phyloP scores from a whole-genome alignment of 2,888 invertebrate species.

The Cephus rjabovi region DNA sequence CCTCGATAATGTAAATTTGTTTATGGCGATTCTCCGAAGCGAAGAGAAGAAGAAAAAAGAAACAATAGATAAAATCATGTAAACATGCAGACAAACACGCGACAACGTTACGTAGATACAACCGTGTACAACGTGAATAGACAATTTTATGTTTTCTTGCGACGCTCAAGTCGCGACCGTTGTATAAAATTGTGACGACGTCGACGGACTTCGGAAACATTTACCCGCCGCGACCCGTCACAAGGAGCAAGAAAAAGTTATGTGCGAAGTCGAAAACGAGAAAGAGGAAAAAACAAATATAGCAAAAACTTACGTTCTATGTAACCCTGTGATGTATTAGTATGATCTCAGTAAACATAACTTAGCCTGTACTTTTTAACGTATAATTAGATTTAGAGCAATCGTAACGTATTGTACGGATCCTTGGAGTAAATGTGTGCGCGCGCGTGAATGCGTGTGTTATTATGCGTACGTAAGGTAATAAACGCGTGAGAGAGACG shows the following conservation, averaged over 20 bases:
- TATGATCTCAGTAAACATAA: constrained; percentile 67
- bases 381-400: constrained; percentile 45
- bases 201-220: not conserved
- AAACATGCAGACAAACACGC: not conserved
- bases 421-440: constrained; percentile 6
- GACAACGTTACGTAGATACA: not conserved
- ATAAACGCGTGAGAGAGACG: not conserved
- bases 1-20: not conserved
- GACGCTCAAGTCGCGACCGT: not conserved
- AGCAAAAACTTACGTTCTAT: constrained; percentile 56
- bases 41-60: not conserved
- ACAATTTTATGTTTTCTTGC: not conserved
- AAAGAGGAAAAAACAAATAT: not conserved
- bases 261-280: not conserved
- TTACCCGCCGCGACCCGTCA: not conserved
- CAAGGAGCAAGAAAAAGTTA: constrained; percentile 34
- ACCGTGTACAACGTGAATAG: not conserved
- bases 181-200: not conserved
- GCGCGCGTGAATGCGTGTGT: constrained; percentile 18
- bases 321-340: constrained; percentile 68
- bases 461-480: not conserved
- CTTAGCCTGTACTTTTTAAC: constrained; percentile 59
- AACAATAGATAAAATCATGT: not conserved
- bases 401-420: constrained; percentile 12
- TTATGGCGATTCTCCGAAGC: not conserved